phyloP scores from a whole-genome alignment of 2,113 vertebrate species.

The Engraulis encrasicolus region DNA sequence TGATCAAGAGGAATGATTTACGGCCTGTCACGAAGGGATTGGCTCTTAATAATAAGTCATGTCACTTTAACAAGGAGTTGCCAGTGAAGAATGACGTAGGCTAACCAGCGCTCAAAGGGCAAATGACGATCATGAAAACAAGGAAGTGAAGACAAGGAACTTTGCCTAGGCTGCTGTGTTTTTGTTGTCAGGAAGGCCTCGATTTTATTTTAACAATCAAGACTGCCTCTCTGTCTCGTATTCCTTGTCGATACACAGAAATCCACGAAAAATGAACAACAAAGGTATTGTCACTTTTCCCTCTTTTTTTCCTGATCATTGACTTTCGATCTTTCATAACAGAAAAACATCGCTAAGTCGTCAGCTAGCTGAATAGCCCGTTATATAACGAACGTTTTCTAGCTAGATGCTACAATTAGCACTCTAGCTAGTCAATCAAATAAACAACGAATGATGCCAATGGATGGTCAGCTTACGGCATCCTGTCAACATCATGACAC shows the following conservation, averaged over 20 bases:
- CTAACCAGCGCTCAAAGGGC: conserved; percentile 63
- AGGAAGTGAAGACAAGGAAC: conserved; percentile 72
- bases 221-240: neutral
- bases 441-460: neutral
- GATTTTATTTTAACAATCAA: conserved; percentile 41
- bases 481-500: neutral
- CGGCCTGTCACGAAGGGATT: neutral
- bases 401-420: conserved; percentile 3
- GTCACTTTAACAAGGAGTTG: conserved; percentile 41
- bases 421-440: neutral
- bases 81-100: conserved; percentile 65
- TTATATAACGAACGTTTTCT: conserved; percentile 10
- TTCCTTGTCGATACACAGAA: conserved; percentile 19
- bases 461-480: neutral
- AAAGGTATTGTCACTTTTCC: conserved; percentile 68
- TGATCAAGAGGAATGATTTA: neutral
- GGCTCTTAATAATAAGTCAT: conserved; percentile 12
- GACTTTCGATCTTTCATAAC: conserved; percentile 25
- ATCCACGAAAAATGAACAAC: conserved; percentile 75
- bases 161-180: conserved; percentile 29
- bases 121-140: conserved; percentile 65
- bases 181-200: conserved; percentile 34
- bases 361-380: conserved; percentile 30
- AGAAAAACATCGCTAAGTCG: conserved; percentile 18
- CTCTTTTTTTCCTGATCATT: conserved; percentile 15